Conservation (phyloP, 1,140 invertebrate species). For the Eupeodes corollae region DNA sequence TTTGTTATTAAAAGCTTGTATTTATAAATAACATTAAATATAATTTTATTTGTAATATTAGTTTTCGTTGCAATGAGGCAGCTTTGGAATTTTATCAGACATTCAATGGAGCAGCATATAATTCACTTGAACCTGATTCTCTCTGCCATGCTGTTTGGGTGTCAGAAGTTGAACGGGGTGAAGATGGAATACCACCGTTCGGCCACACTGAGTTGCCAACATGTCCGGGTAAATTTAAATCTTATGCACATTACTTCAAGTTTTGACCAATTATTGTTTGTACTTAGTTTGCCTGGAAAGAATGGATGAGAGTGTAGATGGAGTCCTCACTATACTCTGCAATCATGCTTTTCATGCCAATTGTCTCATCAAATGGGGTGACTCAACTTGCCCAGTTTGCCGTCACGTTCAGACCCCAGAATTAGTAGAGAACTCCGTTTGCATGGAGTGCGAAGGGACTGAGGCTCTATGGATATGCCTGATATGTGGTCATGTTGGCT, state of each 20-base stretch:
- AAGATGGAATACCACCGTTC: conserved; percentile 54
- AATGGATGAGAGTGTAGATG: conserved; percentile 97
- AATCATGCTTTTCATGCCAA: conserved; percentile 96
- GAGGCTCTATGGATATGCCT: conserved; percentile 97
- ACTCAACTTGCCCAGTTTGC: conserved; percentile 72
- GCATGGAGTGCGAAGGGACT: conserved; percentile 62
- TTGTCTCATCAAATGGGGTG: conserved; percentile 94
- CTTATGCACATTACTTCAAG: neutral
- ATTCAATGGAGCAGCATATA: conserved; percentile 87
- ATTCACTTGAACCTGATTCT: conserved; percentile 79
- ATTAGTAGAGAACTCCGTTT: conserved; percentile 67
- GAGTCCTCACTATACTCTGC: conserved; percentile 93
- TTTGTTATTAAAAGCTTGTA: neutral
- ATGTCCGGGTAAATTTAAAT: conserved; percentile 57
- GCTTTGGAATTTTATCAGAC: conserved; percentile 87
- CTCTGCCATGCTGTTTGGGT: conserved; percentile 93
- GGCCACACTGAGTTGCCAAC: conserved; percentile 92
- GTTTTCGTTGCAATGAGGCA: conserved; percentile 55
- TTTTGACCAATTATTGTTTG: neutral
- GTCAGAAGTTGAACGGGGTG: conserved; percentile 75
- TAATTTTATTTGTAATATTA: conserved; percentile 11
- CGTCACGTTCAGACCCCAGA: conserved; percentile 91
- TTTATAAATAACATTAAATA: neutral
- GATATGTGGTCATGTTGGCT: conserved; percentile 96
- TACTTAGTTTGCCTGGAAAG: conserved; percentile 57